Conservation (phyloP, 2,888 invertebrate species). For the Allolobophora icterica region DNA sequence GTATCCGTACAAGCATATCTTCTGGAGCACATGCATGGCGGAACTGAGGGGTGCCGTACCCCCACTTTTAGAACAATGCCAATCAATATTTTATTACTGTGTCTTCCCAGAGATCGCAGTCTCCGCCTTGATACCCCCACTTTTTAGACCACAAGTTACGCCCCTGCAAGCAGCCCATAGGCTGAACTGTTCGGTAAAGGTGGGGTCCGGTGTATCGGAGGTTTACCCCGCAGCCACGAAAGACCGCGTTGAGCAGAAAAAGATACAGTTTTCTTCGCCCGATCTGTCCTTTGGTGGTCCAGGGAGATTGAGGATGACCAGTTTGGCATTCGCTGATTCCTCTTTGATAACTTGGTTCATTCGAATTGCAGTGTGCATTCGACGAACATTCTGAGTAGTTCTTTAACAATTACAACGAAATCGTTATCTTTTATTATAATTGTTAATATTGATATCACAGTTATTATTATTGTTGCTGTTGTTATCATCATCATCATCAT, state of each 20-base stretch:
- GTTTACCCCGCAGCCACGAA: too few relatives aligned
- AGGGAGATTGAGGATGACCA: constrained; percentile 97
- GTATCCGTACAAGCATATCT: too few relatives aligned
- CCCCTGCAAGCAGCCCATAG: too few relatives aligned
- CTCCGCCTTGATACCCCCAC: too few relatives aligned
- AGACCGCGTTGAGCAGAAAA: constrained; percentile 45
- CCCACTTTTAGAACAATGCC: too few relatives aligned
- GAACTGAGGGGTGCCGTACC: too few relatives aligned
- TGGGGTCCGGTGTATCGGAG: too few relatives aligned
- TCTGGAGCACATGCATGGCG: too few relatives aligned
- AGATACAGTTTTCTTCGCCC: constrained; percentile 83
- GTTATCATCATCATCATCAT: constrained; percentile 31
- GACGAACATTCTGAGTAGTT: constrained; percentile 72
- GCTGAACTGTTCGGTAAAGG: too few relatives aligned
- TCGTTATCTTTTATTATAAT: neutral
- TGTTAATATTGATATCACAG: neutral
- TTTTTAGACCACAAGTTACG: too few relatives aligned
- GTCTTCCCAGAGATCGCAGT: too few relatives aligned
- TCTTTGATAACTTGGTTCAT: constrained; percentile 96
- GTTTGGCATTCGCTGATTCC: constrained; percentile 93
- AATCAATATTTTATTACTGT: too few relatives aligned
- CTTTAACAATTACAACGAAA: constrained; percentile 36
- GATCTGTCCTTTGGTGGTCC: constrained; percentile 76
- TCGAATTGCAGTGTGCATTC: constrained; percentile 99
- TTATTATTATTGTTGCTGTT: neutral